Base-by-base conservation (phyloP, 2,797 vertebrate species). In the Trachurus trachurus region DNA sequence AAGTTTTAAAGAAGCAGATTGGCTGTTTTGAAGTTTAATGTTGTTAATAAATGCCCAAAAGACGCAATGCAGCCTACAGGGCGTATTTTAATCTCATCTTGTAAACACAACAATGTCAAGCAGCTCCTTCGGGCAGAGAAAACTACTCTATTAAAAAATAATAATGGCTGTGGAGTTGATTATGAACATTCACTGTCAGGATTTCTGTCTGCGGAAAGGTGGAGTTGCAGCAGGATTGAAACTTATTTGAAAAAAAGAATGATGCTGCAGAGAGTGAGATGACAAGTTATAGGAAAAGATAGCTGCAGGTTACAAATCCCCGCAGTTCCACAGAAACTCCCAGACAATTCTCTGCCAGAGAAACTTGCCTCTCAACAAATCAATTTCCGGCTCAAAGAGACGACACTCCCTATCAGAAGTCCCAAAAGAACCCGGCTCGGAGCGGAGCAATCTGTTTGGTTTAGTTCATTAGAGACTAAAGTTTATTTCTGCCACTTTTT, bases 401-500 rank as follows among this genome's bases (percentile, higher is more conserved):
- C 19, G 22, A 8, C 45, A 21, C 49, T 83, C 52, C 71, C 67
- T 29, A 45, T 84, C 75, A 57, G 63, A 53, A 44, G 39, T 82
- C 84, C 78, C 64, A 5, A 19, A 69, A 65, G 88, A 84, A 79
- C 39, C 34, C 17, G n/a, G 45, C 21, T 52, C 17, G 8, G 61
- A 78, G 83, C 56, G 53, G 71, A 39, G 49, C 82, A 88, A 74
- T 89, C 78, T 86, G 71, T 89, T 87, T 85, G 49, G 56, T 80
- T 85, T 74, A 83, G 85, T 87, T 89, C 84, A 86, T 92, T 89
- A 86, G 74, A 81, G 80, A 81, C 82, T 44, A 63, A 71, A 62
- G 59, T 80, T 83, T 37, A 37, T 85, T 47, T 45, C 34, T 3
- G 9, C 22, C 67, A 52, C 29, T 75, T 58, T 58, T 62, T 72